Evolutionary conservation across 2,888 invertebrate species (phyloP).

Genomic region (Schizaphis graminum): DNA sequence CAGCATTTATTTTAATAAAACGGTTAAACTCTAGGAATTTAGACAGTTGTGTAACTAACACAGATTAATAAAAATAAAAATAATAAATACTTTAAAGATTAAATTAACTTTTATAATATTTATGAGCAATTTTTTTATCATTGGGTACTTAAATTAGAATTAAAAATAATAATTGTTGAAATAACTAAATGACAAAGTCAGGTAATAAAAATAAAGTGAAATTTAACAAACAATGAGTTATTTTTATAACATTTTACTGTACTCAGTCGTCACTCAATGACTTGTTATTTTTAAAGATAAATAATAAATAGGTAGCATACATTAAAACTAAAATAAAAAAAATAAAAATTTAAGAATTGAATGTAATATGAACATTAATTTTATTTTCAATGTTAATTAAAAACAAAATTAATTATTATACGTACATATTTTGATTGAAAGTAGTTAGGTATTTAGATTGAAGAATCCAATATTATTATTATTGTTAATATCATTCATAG

Average conservation of each 20-base stretch:
- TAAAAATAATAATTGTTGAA: not conserved
- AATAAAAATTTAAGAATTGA: not conserved
- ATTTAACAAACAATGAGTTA: not conserved
- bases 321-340: not conserved
- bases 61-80: not conserved
- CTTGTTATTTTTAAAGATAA: not conserved
- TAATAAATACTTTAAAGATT: not conserved
- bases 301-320: not conserved
- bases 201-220: not conserved
- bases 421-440: not conserved
- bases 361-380: not conserved
- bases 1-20: no score
- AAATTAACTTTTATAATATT: not conserved
- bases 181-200: not conserved
- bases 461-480: no score
- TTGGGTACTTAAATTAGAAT: not conserved
- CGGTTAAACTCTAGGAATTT: not conserved
- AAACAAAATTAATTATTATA: not conserved
- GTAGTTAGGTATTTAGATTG: not conserved
- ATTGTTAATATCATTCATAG: not conserved
- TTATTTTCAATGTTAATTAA: not conserved
- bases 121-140: not conserved
- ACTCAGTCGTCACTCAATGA: not conserved
- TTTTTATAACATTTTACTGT: not conserved
- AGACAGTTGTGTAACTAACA: not conserved